Conservation (phyloP, 2,797 vertebrate genomes). For the Leptodactylus fallax region DNA sequence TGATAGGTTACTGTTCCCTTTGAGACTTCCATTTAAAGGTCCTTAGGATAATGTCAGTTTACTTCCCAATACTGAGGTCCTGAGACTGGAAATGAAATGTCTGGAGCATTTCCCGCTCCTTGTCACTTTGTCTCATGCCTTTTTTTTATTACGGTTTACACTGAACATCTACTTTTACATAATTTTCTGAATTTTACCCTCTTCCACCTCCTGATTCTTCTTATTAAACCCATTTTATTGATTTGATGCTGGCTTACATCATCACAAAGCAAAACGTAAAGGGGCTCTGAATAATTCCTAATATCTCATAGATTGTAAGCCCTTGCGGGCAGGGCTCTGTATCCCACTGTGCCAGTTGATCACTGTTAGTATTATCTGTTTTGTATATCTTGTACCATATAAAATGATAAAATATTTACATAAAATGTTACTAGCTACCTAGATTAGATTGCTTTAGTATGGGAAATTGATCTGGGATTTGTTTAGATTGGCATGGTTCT, state of each 20-base stretch:
- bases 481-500: neutral
- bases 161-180: neutral
- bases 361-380: no score
- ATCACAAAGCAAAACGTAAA: neutral
- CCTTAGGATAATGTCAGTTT: slow-evolving; percentile 18
- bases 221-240: neutral
- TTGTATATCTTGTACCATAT: no score
- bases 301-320: no score
- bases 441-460: neutral
- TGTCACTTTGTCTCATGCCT: neutral
- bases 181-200: neutral
- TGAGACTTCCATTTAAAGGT: slow-evolving; percentile 46
- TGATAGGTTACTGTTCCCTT: slow-evolving; percentile 22
- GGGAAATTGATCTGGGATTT: neutral
- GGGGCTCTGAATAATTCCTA: neutral
- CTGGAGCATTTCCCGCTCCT: neutral
- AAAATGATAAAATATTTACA: no score
- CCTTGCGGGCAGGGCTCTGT: no score
- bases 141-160: neutral
- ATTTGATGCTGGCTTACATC: neutral
- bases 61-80: slow-evolving; percentile 8
- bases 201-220: neutral
- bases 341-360: no score
- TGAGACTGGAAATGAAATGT: neutral
- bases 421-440: neutral